A percentile compares a stretch with the other conserved stretches of the same genome.
These are phyloP conservation scores for Zaprionus bogoriensis DNA, from an alignment of 2,888 invertebrate genomes.

Conservation along the genomic window DNA sequence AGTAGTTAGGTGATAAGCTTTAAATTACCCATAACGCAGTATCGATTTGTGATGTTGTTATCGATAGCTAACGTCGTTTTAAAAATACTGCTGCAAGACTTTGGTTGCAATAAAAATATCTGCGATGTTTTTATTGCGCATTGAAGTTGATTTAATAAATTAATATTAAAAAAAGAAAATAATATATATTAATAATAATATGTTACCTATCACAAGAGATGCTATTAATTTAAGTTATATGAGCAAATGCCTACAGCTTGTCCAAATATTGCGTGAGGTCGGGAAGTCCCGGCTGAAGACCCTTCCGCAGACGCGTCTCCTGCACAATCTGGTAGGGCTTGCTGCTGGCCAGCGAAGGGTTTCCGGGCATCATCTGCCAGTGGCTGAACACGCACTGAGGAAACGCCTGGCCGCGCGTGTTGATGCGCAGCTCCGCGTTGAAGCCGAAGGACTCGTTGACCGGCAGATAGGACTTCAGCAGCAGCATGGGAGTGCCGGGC, in stretches of 20 bases:
- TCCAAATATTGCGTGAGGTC: conserved; percentile 97
- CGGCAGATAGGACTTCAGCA: conserved; percentile 98
- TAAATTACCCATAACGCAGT: no score
- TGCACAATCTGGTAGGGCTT: conserved; percentile 92
- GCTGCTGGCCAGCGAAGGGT: conserved; percentile 91
- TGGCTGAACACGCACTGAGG: conserved; percentile 99
- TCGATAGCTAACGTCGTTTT: no score
- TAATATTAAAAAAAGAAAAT: no score
- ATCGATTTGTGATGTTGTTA: no score
- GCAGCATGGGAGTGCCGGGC: conserved; percentile 98
- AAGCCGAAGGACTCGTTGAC: conserved; percentile 99
- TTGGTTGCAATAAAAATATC: no score
- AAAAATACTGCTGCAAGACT: no score
- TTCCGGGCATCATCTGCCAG: conserved; percentile 98
- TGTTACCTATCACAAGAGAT: no score
- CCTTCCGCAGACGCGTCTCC: conserved; percentile 99
- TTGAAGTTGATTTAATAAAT: no score
- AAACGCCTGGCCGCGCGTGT: conserved; percentile 99
- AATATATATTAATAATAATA: no score
- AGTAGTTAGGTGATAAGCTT: no score
- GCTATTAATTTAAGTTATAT: no score
- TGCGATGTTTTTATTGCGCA: no score
- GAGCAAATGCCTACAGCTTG: conserved; percentile 99
- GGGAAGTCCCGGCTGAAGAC: conserved; percentile 98
- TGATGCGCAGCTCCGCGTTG: conserved; percentile 98